A percentile compares a stretch with the other conserved stretches of the same genome.
Conservation (phyloP, 2,113 vertebrate species). For the Percopsis transmontana region DNA sequence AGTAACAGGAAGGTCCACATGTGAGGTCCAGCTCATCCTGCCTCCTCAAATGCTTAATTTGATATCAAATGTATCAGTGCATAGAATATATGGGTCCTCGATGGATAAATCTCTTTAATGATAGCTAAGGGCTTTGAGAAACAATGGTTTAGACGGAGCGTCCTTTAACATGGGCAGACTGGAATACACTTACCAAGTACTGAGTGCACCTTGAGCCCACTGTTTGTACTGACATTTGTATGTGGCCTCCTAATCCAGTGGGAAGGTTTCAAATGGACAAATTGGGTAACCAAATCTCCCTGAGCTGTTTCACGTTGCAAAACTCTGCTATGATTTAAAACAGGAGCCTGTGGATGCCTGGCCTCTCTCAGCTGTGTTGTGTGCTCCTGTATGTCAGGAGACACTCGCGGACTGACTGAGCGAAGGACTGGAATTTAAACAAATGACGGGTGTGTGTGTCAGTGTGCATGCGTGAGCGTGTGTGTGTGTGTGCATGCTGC, state of each 20-base stretch:
- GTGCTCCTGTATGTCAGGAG: no score
- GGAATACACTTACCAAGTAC: conserved; percentile 47
- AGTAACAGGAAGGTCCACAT: no score
- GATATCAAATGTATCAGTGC: no score
- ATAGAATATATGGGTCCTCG: no score
- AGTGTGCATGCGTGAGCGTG: conserved; percentile 5
- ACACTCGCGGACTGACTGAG: no score
- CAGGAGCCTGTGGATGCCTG: not conserved
- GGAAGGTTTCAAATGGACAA: conserved; percentile 18
- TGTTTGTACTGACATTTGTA: conserved; percentile 4
- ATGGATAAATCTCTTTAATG: not conserved
- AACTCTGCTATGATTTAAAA: not conserved
- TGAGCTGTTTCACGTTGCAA: conserved; percentile 20
- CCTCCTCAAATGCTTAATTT: no score
- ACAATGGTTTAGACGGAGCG: not conserved
- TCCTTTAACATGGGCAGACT: conserved; percentile 12
- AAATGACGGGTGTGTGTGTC: conserved; percentile 6
- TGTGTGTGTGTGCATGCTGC: conserved; percentile 19
- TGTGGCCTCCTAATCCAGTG: conserved; percentile 56
- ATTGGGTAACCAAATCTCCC: conserved; percentile 55
- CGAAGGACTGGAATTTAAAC: no score
- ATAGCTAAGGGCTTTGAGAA: not conserved
- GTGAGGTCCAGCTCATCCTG: no score
- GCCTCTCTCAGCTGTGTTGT: not conserved
- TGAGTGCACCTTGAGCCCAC: conserved; percentile 53